These are phyloP conservation scores for Rotaria socialis DNA, from an alignment of 2,888 invertebrate species.

Conservation along the genomic window DNA sequence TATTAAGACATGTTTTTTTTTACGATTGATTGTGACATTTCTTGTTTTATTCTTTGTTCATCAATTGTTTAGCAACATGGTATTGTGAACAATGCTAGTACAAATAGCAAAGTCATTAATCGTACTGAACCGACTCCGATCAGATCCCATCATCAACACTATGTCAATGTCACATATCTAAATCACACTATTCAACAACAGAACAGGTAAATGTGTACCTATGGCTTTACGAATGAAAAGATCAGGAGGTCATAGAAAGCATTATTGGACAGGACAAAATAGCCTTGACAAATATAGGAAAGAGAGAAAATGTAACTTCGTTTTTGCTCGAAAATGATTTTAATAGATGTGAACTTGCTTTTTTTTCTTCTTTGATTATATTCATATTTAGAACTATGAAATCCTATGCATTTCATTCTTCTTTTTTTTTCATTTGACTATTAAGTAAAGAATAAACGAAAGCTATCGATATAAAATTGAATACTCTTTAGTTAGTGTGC, in stretches of 20 bases:
- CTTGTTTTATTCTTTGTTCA: background rate
- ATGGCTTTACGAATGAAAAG: background rate
- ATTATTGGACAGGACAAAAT: background rate
- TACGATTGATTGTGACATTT: background rate
- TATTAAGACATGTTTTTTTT: background rate
- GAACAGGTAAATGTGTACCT: conserved; percentile 7
- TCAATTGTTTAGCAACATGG: background rate
- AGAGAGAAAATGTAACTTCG: background rate
- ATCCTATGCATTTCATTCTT: background rate
- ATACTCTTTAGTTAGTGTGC: background rate
- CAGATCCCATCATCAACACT: background rate
- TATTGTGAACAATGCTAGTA: background rate
- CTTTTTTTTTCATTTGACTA: background rate
- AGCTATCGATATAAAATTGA: background rate
- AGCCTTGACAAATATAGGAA: background rate
- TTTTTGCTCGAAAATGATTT: background rate
- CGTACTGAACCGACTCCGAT: background rate
- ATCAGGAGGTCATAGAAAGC: background rate
- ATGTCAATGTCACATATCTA: conserved; percentile 1
- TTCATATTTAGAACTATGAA: background rate
- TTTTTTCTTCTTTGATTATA: background rate
- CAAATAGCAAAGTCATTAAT: conserved; percentile 10
- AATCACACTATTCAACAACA: background rate
- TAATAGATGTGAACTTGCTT: background rate
- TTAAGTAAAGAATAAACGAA: background rate